Evolutionary conservation across 2,797 vertebrate genomes (phyloP), one percentile per base, ranked within the genome.

Genomic region (Sebastes aleutianus): DNA sequence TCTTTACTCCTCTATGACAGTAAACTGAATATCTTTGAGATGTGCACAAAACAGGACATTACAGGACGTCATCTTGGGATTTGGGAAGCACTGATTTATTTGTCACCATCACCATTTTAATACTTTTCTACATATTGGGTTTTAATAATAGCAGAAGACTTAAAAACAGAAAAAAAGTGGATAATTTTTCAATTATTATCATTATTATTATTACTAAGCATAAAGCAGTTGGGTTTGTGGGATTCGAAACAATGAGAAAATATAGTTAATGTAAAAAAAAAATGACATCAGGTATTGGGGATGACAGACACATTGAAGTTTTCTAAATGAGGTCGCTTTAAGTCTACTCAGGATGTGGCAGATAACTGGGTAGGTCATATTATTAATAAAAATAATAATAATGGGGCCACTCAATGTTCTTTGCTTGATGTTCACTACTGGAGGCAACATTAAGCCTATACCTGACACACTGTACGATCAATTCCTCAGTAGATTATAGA

Each of bases 401-500:
- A 22, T 36, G 3, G 63, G 27, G 61, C 27, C 1, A 18, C 20
- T 75, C n/a, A 24, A 13, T 71, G 70, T 31, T 79, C 16, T 84
- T 39, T 39, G 64, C 32, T 71, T 47, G 69, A 73, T 34, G 34
- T 80, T 76, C 7, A 16, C 12, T 36, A 50, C 32, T 47, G 32
- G 59, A 81, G 66, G 61, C 64, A 81, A 75, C 70, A 63, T 70
- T 27, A 58, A 71, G 36, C 39, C 47, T 47, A 47, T 43, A 69
- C 27, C 43, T 78, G 69, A 71, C 65, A 29, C 69, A 64, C 39
- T 74, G 59, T 12, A 58, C 2, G 4, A 79, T 84, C 63, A 72
- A 86, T 85, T 74, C 67, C 62, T 74, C 29, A 61, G 66, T 29
- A 66, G 69, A 88, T 78, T 74, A 78, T 6, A 71, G 78, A 65